Conservation (phyloP, 1,140 invertebrate genomes). For the Acromyrmex charruanus region DNA sequence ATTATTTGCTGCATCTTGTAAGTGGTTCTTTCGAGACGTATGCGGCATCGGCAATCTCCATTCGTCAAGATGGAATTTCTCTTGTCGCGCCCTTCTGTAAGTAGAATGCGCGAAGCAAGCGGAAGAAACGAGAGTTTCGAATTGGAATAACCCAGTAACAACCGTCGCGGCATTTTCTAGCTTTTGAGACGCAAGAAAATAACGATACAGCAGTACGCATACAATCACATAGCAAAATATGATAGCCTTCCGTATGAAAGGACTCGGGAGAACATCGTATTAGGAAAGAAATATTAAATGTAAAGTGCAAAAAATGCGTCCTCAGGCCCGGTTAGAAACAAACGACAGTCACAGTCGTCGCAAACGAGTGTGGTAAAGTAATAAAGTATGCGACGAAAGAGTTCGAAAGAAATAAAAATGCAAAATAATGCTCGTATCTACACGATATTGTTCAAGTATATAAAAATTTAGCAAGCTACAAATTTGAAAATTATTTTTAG, state of each 20-base stretch:
- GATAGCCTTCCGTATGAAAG: conserved; percentile 26
- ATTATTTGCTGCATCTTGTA: conserved; percentile 49
- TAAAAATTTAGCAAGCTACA: too few species aligned
- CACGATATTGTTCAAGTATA: too few species aligned
- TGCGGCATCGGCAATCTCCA: conserved; percentile 1
- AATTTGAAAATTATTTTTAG: too few species aligned
- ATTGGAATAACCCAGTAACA: conserved; percentile 66
- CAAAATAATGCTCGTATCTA: too few species aligned
- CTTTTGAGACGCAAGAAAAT: conserved; percentile 70
- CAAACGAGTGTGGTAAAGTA: too few species aligned
- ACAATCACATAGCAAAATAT: conserved; percentile 52
- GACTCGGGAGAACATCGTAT: conserved; percentile 27
- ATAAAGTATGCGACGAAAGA: too few species aligned
- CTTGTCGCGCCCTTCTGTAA: conserved; percentile 37
- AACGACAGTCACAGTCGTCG: too few species aligned
- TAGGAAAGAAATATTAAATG: conserved; percentile 52
- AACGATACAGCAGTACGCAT: conserved; percentile 61
- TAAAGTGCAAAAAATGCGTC: conserved; percentile 34
- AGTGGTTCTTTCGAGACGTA: conserved; percentile 46
- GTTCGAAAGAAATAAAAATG: too few species aligned
- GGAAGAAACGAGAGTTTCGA: not conserved
- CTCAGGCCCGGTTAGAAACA: too few species aligned
- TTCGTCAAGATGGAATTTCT: conserved; percentile 37
- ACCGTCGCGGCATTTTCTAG: conserved; percentile 57
- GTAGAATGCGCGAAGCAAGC: not conserved